A percentile compares a stretch with the other conserved stretches of the same genome.
These are phyloP conservation scores for Meghimatium bilineatum DNA, from an alignment of 2,888 invertebrate genomes.

Conservation along the genomic window DNA sequence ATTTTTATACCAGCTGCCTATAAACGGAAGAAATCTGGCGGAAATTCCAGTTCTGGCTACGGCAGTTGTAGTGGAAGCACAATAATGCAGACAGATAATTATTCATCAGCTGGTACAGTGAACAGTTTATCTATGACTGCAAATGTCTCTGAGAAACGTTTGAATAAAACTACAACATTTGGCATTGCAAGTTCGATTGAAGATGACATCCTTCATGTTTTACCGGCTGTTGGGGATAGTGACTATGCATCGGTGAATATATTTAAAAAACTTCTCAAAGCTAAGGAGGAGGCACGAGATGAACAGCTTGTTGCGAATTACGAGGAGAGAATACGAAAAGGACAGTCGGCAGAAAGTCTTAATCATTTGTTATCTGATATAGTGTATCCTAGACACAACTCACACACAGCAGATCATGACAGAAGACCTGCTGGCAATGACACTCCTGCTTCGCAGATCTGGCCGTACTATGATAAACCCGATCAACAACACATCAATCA, in stretches of 20 bases:
- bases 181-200: constrained; percentile 45
- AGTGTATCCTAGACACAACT: constrained; percentile 20
- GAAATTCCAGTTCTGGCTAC: constrained; percentile 49
- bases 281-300: constrained; percentile 45
- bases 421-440: neutral
- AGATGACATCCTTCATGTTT: constrained; percentile 60
- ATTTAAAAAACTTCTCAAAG: constrained; percentile 44
- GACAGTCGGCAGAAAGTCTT: constrained; percentile 11
- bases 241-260: constrained; percentile 5
- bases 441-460: neutral
- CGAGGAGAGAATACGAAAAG: constrained; percentile 47
- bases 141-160: constrained; percentile 8
- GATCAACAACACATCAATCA: neutral
- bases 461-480: no score
- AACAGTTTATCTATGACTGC: neutral
- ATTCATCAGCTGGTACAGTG: neutral
- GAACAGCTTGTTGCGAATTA: constrained; percentile 50
- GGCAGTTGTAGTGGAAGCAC: constrained; percentile 45
- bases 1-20: constrained; percentile 47
- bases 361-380: neutral
- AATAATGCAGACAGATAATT: constrained; percentile 8
- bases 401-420: neutral
- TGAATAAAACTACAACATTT: constrained; percentile 43
- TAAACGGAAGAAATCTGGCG: constrained; percentile 26
- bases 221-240: constrained; percentile 57